Percentiles rank a stretch among this genome's conserved stretches.
Conservation (phyloP, 2,113 vertebrate species). For the Morone chrysops region DNA sequence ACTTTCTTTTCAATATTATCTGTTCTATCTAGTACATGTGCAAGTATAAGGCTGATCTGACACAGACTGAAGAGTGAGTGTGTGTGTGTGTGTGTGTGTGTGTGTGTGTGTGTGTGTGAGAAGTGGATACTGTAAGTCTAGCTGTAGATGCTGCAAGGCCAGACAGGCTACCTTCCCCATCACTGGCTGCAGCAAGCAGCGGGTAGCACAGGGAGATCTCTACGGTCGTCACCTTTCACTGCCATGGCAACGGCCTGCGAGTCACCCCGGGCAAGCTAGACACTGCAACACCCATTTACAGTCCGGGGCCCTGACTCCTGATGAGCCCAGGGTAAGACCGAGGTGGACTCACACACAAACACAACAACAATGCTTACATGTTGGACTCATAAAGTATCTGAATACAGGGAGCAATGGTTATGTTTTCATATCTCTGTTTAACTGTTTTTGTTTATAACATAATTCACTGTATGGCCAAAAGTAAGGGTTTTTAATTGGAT, state of each 20-base stretch:
- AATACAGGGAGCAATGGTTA: too few species aligned
- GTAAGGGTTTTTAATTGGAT: too few species aligned
- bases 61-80: background rate
- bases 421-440: background rate
- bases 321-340: background rate
- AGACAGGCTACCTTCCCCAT: constrained; percentile 6
- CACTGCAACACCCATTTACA: constrained; percentile 50
- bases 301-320: constrained; percentile 33
- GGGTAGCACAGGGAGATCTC: constrained; percentile 28
- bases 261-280: constrained; percentile 60
- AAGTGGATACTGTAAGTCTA: background rate
- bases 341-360: constrained; percentile 3
- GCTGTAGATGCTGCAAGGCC: constrained; percentile 23
- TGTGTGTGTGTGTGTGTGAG: background rate
- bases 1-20: background rate
- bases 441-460: too few species aligned
- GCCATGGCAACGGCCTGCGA: constrained; percentile 71
- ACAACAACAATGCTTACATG: background rate
- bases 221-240: constrained; percentile 58
- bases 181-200: constrained; percentile 17
- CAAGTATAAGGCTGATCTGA: background rate
- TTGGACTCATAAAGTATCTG: too few species aligned
- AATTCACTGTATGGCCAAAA: too few species aligned
- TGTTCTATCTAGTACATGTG: background rate
- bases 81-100: background rate